These are phyloP conservation scores for Amaurobius ferox DNA, from an alignment of 2,888 invertebrate genomes.

Conservation along the genomic window DNA sequence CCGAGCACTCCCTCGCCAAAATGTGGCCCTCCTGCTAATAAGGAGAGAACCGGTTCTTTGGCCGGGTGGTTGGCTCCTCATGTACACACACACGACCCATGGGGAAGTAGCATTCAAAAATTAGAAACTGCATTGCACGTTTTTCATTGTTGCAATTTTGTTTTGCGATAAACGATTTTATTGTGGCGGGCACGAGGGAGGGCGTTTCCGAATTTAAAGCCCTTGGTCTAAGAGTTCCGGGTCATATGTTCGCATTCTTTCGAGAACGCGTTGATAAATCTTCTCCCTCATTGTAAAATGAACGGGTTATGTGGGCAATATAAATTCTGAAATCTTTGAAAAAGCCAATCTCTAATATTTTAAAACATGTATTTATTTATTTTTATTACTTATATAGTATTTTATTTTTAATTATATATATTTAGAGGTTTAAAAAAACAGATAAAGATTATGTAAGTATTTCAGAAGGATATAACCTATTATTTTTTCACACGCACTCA, in stretches of 20 bases:
- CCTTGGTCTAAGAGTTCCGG: not conserved
- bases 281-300: no score
- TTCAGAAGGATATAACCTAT: no score
- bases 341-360: no score
- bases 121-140: constrained; percentile 1
- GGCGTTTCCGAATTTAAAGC: not conserved
- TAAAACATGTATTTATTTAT: no score
- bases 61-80: not conserved
- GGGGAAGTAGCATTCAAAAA: constrained; percentile 6
- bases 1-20: constrained; percentile 1
- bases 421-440: no score
- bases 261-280: not conserved
- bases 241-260: not conserved
- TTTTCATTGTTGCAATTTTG: constrained; percentile 9
- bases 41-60: not conserved
- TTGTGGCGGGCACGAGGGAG: not conserved
- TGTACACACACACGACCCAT: constrained; percentile 2
- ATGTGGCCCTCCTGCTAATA: not conserved
- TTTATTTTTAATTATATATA: no score
- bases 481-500: no score
- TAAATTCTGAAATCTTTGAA: no score
- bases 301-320: no score
- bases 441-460: no score
- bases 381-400: no score
- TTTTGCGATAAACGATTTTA: constrained; percentile 12